Evolutionary conservation across 2,888 invertebrate species (phyloP).

Genomic region (Phengaris alcon): DNA sequence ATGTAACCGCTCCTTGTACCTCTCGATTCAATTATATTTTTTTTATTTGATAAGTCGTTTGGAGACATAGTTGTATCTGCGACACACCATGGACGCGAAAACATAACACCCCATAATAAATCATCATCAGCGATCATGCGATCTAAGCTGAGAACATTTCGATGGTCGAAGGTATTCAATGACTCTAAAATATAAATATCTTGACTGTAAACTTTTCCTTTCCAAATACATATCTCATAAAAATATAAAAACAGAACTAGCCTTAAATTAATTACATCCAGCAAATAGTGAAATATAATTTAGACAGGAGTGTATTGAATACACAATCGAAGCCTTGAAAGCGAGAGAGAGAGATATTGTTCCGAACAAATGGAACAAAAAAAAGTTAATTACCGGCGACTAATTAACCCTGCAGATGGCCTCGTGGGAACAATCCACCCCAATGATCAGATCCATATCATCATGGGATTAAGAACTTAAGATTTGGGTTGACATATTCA

Average conservation of each 20-base stretch:
- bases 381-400: background rate
- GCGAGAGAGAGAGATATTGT: background rate
- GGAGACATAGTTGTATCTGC: background rate
- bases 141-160: background rate
- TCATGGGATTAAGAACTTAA: too few relatives aligned
- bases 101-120: background rate
- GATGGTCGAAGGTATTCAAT: background rate
- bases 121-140: background rate
- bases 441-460: background rate
- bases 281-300: background rate
- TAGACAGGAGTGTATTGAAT: background rate
- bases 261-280: background rate
- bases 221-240: background rate
- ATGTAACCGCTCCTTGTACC: slow-evolving; percentile 64
- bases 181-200: background rate
- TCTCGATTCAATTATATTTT: slow-evolving; percentile 41
- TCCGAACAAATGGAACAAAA: background rate
- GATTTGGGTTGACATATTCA: background rate
- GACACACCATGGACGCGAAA: background rate
- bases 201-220: background rate
- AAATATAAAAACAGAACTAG: background rate
- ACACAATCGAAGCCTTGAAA: background rate
- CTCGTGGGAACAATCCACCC: background rate
- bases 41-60: background rate
- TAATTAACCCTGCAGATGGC: background rate